A percentile compares a stretch with the other conserved stretches of the same genome.
Evolutionary conservation across 2,113 vertebrate species (phyloP).

Genomic region (Calypte anna): DNA sequence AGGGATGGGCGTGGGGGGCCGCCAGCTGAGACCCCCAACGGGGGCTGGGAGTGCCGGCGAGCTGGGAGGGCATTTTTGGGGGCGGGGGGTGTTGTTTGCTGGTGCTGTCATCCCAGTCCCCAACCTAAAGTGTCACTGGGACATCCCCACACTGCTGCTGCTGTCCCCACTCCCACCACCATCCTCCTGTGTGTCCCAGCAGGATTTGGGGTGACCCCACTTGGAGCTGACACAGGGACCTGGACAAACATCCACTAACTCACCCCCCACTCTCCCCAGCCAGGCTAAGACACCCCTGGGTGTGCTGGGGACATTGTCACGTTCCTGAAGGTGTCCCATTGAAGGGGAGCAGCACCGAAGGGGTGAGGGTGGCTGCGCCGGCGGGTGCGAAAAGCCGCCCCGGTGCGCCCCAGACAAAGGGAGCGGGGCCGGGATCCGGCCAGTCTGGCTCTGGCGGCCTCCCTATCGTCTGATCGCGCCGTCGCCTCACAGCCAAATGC

Average conservation of each 20-base stretch:
- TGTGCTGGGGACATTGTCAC: neutral
- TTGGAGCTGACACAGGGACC: neutral
- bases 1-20: neutral
- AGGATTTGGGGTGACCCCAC: neutral
- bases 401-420: slow-evolving; percentile 33
- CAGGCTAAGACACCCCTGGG: neutral
- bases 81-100: neutral
- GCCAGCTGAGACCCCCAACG: neutral
- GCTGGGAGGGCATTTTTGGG: neutral
- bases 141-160: neutral
- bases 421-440: slow-evolving; percentile 42
- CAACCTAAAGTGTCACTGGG: neutral
- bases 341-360: neutral
- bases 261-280: neutral
- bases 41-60: neutral
- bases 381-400: slow-evolving; percentile 19
- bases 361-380: neutral
- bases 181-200: neutral
- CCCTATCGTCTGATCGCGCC: neutral
- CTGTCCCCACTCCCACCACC: neutral
- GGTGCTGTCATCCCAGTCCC: accelerated
- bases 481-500: neutral
- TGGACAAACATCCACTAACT: neutral
- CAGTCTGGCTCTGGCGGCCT: slow-evolving; percentile 33
- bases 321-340: neutral